Evolutionary conservation across 2,113 vertebrate species (phyloP).

Genomic region (Lamprotornis superbus): DNA sequence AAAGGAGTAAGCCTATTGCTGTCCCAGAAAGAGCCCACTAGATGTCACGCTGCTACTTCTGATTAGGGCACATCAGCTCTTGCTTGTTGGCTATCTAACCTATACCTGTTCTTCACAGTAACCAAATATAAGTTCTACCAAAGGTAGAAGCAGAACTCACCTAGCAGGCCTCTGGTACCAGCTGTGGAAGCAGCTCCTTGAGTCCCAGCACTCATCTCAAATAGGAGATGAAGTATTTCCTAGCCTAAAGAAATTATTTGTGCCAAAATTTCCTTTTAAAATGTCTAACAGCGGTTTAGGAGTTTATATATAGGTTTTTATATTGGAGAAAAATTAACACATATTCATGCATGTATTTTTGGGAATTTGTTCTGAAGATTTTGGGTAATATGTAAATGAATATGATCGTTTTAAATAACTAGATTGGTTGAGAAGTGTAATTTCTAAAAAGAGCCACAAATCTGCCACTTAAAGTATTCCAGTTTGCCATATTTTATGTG

Average conservation of each 20-base stretch:
- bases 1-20: neutral
- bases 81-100: neutral
- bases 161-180: neutral
- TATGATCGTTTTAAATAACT: neutral
- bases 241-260: neutral
- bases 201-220: neutral
- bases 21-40: neutral
- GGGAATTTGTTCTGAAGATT: neutral
- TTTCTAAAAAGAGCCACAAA: neutral
- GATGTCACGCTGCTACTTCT: conserved; percentile 31
- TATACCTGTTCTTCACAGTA: accelerated
- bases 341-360: neutral
- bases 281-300: neutral
- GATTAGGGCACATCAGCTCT: neutral
- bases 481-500: neutral
- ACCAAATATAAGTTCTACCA: neutral
- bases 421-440: neutral
- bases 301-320: neutral
- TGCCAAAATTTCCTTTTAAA: neutral
- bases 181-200: neutral
- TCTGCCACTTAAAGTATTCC: neutral
- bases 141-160: neutral
- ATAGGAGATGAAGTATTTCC: neutral
- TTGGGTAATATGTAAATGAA: neutral
- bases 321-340: neutral